Percentiles rank a stretch among this genome's conserved stretches.
phyloP scores from a whole-genome alignment of 2,888 invertebrate species.

The Poecilus cupreus region DNA sequence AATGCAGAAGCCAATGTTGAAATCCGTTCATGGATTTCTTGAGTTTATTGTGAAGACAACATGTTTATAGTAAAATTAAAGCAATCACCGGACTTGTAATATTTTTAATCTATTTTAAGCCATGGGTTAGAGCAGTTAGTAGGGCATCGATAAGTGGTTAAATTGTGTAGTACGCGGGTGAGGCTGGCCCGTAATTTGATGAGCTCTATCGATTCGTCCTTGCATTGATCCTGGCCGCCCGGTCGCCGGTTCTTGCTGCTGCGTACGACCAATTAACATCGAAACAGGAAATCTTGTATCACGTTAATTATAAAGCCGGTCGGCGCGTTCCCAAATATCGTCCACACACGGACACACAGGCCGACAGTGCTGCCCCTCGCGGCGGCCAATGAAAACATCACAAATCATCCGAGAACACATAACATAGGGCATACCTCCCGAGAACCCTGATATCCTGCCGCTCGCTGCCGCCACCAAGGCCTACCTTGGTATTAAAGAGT shows the following conservation, averaged over 20 bases:
- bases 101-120: neutral
- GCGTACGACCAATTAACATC: constrained; percentile 44
- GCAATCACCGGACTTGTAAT: neutral
- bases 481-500: constrained; percentile 47
- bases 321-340: constrained; percentile 32
- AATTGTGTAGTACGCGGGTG: neutral
- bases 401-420: constrained; percentile 46
- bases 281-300: constrained; percentile 55
- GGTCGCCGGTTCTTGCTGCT: neutral
- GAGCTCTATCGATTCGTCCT: constrained; percentile 46
- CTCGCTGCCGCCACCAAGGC: constrained; percentile 15
- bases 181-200: neutral
- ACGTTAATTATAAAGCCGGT: constrained; percentile 53
- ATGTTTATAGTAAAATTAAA: neutral
- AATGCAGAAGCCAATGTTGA: no score
- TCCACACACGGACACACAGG: neutral
- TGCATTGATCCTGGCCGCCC: constrained; percentile 35
- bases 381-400: constrained; percentile 53
- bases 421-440: constrained; percentile 13
- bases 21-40: no score
- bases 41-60: neutral
- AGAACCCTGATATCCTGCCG: constrained; percentile 14
- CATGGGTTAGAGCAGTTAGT: neutral
- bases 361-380: constrained; percentile 22
- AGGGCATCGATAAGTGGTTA: neutral